Percentiles rank a stretch among this genome's conserved stretches.
Conservation (phyloP, 1,140 invertebrate species). For the Drosophila pseudoobscura region DNA sequence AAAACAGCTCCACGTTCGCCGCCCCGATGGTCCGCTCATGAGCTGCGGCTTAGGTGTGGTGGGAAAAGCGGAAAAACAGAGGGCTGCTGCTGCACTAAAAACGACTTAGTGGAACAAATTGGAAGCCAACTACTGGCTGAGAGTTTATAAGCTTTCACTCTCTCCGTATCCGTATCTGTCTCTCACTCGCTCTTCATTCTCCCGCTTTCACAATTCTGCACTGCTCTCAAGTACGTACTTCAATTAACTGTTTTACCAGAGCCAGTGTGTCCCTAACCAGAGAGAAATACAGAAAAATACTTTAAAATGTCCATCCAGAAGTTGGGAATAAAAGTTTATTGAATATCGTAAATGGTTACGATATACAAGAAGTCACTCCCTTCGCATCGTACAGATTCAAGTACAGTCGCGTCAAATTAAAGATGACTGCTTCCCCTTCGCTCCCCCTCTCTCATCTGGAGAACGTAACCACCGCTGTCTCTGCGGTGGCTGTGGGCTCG, state of each 20-base stretch:
- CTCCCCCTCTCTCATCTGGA: not conserved
- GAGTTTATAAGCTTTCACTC: constrained; percentile 34
- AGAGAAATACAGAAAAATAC: constrained; percentile 20
- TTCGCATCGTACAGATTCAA: constrained; percentile 36
- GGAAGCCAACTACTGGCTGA: constrained; percentile 37
- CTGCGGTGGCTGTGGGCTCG: constrained; percentile 8
- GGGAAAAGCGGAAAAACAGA: constrained; percentile 6
- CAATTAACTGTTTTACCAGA: constrained; percentile 52
- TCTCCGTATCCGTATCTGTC: not conserved
- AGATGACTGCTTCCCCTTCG: constrained; percentile 1
- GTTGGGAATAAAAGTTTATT: constrained; percentile 54
- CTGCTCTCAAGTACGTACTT: constrained; percentile 44
- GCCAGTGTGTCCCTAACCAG: constrained; percentile 40
- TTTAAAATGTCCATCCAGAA: constrained; percentile 37
- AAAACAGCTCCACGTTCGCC: not conserved
- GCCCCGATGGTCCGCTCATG: constrained; percentile 37
- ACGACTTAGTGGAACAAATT: constrained; percentile 19
- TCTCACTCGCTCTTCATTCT: not conserved
- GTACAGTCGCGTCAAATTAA: constrained; percentile 34
- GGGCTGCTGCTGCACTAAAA: not conserved
- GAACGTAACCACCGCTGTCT: not conserved
- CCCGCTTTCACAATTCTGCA: constrained; percentile 1
- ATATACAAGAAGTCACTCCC: constrained; percentile 66
- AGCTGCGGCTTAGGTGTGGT: constrained; percentile 39
- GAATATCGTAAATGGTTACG: constrained; percentile 73